Percentiles rank a stretch among this genome's conserved stretches.
Conservation (phyloP, 2,888 invertebrate species). For the Rhynchonema sp. region DNA sequence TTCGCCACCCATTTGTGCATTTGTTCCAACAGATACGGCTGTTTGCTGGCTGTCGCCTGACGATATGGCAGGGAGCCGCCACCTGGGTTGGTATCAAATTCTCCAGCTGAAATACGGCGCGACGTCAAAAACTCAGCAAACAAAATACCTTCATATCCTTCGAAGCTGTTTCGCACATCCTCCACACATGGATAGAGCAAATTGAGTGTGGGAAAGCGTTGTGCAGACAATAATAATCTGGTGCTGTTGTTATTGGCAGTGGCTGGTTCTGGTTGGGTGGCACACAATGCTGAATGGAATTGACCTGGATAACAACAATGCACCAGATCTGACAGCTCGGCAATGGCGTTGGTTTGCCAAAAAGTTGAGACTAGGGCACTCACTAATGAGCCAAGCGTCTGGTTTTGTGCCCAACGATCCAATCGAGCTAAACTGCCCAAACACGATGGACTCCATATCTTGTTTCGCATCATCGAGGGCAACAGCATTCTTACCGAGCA, state of each 20-base stretch:
- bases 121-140: too few relatives aligned
- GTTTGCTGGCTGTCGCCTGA: slow-evolving; percentile 54
- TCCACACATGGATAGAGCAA: slow-evolving; percentile 51
- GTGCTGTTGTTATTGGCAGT: too few relatives aligned
- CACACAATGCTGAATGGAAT: too few relatives aligned
- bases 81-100: too few relatives aligned
- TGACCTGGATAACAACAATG: not conserved
- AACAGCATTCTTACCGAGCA: slow-evolving; percentile 4
- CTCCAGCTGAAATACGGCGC: too few relatives aligned
- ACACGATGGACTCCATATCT: slow-evolving; percentile 4
- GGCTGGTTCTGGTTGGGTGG: too few relatives aligned
- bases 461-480: not conserved
- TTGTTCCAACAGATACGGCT: slow-evolving; percentile 30
- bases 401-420: slow-evolving; percentile 53
- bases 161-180: slow-evolving; percentile 66
- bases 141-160: slow-evolving; percentile 58
- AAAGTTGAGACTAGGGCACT: too few relatives aligned
- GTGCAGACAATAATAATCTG: not conserved
- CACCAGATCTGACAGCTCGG: too few relatives aligned
- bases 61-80: slow-evolving; percentile 75
- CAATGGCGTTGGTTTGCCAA: too few relatives aligned
- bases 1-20: slow-evolving; percentile 9
- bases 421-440: slow-evolving; percentile 75
- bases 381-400: slow-evolving; percentile 45
- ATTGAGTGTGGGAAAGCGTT: not conserved